These are phyloP conservation scores for Epinotia nisella DNA, from an alignment of 2,888 invertebrate species.

Conservation along the genomic window DNA sequence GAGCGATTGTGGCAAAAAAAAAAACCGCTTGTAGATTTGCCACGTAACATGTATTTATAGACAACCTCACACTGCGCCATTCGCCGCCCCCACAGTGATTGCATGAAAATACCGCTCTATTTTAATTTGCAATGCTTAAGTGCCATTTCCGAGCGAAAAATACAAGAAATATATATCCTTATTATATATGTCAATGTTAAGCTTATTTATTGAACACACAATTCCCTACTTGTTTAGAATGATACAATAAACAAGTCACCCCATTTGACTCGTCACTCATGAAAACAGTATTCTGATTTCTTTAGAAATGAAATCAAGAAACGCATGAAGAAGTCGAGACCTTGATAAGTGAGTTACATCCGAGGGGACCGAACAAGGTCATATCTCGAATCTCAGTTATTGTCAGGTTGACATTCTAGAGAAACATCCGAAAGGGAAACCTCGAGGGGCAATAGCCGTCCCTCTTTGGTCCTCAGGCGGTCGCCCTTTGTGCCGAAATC, in stretches of 20 bases:
- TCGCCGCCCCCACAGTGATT: slow-evolving; percentile 59
- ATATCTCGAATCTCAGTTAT: slow-evolving; percentile 58
- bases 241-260: not conserved
- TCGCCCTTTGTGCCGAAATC: slow-evolving; percentile 63
- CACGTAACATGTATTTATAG: slow-evolving; percentile 69
- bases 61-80: slow-evolving; percentile 64
- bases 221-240: not conserved
- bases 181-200: too few species aligned
- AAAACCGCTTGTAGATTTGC: slow-evolving; percentile 52
- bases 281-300: slow-evolving; percentile 37
- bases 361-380: slow-evolving; percentile 61
- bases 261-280: slow-evolving; percentile 22
- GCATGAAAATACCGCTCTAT: slow-evolving; percentile 55
- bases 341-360: slow-evolving; percentile 55
- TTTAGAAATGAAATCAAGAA: slow-evolving; percentile 34
- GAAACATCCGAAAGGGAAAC: slow-evolving; percentile 46
- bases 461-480: slow-evolving; percentile 52
- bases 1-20: slow-evolving; percentile 49
- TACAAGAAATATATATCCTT: too few species aligned
- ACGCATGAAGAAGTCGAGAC: slow-evolving; percentile 47
- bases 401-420: slow-evolving; percentile 36
- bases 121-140: slow-evolving; percentile 41
- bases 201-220: too few species aligned
- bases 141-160: slow-evolving; percentile 9
- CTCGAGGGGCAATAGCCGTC: slow-evolving; percentile 49